Evolutionary conservation across 35 echinoderm and acorn worm genomes (phyloP), one percentile per base, ranked within the genome.

Genomic region (Heliocidaris tuberculata): DNA sequence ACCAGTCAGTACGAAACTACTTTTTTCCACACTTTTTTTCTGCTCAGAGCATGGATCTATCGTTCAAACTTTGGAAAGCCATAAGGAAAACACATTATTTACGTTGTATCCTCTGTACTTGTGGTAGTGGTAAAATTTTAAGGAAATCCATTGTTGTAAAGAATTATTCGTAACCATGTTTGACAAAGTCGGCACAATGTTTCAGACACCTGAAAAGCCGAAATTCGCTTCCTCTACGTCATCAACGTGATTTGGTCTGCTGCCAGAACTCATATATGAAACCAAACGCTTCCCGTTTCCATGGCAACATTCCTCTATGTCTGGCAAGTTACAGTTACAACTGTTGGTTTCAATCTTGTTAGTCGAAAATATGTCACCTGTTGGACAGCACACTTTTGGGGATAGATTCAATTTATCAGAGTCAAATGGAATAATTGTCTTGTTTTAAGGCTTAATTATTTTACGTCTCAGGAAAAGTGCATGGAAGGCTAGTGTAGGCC

Each of bases 241-340:
- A 78, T 78, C 65, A 78, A 78, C 65, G 65, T 78, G 65, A 78
- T 78, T 78, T 78, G 65, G 65, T 78, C 65, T 78, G 65, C 65
- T 78, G 65, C 65, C 65, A 78, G 27, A 78, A n/a, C 27, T 78
- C 65, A 21, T 7, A 5, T 19, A 78, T 78, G 65, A 78, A 78
- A 78, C 65, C 65, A 78, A 78, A 78, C 65, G 65, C 65, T 78
- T 78, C 21, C 17, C 65, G 65, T 78, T 78, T 21, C 65, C 65
- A 78, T 78, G 65, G 65, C 21, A 78, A 78, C 65, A 78, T 27
- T 78, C 65, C 21, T 78, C 65, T n/a, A 27, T 78, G 65, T 13
- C 52, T 78, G 65, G 19, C 65, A n/a, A 8, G 65, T 78, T 78
- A 78, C 65, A 78, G 65, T 78, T 78, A 78, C 65, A 78, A 78